Percentiles rank a stretch among this genome's conserved stretches.
phyloP scores from a whole-genome alignment of 2,888 invertebrate species.

The Aspidiotus destructor region DNA sequence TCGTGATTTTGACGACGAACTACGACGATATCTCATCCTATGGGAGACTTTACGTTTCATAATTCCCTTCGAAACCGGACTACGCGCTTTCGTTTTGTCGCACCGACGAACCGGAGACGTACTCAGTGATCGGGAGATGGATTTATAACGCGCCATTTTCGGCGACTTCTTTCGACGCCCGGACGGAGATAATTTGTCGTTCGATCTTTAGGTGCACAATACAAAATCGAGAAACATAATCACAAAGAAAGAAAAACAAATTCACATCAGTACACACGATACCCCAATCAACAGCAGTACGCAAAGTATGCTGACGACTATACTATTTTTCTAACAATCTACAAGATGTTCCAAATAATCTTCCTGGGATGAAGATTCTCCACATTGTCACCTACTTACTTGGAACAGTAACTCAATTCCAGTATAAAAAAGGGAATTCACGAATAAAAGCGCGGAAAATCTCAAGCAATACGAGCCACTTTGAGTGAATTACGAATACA shows the following conservation, averaged over 20 bases:
- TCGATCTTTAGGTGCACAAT: slow-evolving; percentile 17
- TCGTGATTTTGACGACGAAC: slow-evolving; percentile 17
- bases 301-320: no score
- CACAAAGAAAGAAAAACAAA: not conserved
- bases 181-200: slow-evolving; percentile 22
- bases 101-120: slow-evolving; percentile 20
- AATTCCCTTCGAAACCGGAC: slow-evolving; percentile 10
- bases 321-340: no score
- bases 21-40: slow-evolving; percentile 5
- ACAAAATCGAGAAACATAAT: slow-evolving; percentile 20
- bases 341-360: no score
- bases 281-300: not conserved
- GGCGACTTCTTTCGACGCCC: slow-evolving; percentile 26
- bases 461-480: not conserved
- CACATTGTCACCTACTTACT: no score
- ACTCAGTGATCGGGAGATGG: slow-evolving; percentile 4
- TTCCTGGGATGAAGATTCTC: no score
- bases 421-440: no score
- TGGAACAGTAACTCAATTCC: no score
- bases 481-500: slow-evolving; percentile 13
- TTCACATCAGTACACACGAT: slow-evolving; percentile 9
- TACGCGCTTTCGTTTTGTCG: slow-evolving; percentile 7
- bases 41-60: slow-evolving; percentile 15
- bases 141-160: slow-evolving; percentile 24
- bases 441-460: not conserved